Conservation (phyloP, 2,888 invertebrate genomes). For the Nasonia oneida region DNA sequence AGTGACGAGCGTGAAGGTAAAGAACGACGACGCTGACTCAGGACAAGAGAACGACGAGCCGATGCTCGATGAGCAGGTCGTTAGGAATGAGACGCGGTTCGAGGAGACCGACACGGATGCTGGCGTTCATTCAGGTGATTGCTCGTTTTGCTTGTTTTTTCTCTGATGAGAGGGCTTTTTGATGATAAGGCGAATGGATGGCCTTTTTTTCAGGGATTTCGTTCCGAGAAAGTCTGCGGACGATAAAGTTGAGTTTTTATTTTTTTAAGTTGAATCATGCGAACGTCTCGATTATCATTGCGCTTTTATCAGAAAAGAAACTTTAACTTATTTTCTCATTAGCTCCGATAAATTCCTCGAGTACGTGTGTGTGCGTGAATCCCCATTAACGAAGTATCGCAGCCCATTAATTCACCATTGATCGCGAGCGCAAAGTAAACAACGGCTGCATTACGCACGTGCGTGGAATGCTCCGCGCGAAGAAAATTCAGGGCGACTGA, state of each 20-base stretch:
- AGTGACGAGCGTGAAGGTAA: conserved; percentile 74
- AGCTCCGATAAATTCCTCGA: not conserved
- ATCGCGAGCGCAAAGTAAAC: conserved; percentile 31
- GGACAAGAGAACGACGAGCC: conserved; percentile 79
- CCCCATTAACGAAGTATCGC: not conserved
- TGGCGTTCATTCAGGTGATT: conserved; percentile 85
- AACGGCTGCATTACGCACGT: conserved; percentile 44
- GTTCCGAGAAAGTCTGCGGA: not conserved
- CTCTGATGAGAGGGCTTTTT: conserved; percentile 22
- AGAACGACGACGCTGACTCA: conserved; percentile 76
- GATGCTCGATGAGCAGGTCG: conserved; percentile 68
- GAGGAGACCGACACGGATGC: conserved; percentile 85
- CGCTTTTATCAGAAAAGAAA: not conserved
- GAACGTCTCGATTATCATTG: not conserved
- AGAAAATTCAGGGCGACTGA: not conserved
- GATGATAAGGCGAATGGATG: not conserved
- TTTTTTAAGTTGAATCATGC: not conserved
- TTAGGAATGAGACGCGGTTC: conserved; percentile 79
- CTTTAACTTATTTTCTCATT: not conserved
- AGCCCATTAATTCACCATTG: conserved; percentile 32
- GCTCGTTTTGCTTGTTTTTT: not conserved
- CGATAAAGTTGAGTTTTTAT: not conserved
- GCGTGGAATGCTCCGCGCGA: conserved; percentile 21
- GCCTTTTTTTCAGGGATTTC: not conserved
- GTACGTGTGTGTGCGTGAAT: not conserved